Base-by-base conservation (phyloP, 2,888 invertebrate genomes). In the Leptinotarsa peninsularis region DNA sequence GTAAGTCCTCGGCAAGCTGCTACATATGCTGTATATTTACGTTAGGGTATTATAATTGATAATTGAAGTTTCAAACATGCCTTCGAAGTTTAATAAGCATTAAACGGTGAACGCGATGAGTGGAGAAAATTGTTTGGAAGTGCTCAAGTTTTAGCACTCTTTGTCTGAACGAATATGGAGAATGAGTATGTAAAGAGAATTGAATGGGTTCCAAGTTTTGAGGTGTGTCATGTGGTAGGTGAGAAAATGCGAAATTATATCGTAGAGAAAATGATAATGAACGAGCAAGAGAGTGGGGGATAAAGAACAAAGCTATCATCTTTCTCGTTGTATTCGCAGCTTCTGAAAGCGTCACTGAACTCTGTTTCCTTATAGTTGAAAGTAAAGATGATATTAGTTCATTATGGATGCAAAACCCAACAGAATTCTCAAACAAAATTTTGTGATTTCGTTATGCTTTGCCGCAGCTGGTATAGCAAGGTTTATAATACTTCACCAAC, bases 11-110 rank as follows among this genome's bases (percentile, higher is more conserved):
- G 78, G 78, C 79, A 77, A 77, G 13, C 43, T 27, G 70, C 78
- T 75, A 76, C 80, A 80, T 78, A 80, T 81, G 81, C 79, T 79
- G 81, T 82, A 80, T 82, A 81, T 81, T 80, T 80, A 80, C 78
- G 79, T 81, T 79, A 49, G 80, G 77, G 76, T 74, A 81, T 82
- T 80, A 81, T 80, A 81, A 81, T 80, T 81, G 80, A 81, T 80
- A 82, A 82, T 82, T 81, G 78, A 79, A 81, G 80, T 82, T 82
- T 78, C 78, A 78, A 82, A 63, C 63, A 63, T 63, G 43, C 43
- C 63, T 27, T 63, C 63, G 63, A 43, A 79, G 78, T 81, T 81
- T 80, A 80, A 81, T 81, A 81, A 80, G 76, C 80, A 74, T 78
- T 80, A 78, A 79, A 78, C 75, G 76, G 76, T 72, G 69, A 75